Evolutionary conservation across 2,888 invertebrate species (phyloP).

Genomic region (Cosmia pyralina): DNA sequence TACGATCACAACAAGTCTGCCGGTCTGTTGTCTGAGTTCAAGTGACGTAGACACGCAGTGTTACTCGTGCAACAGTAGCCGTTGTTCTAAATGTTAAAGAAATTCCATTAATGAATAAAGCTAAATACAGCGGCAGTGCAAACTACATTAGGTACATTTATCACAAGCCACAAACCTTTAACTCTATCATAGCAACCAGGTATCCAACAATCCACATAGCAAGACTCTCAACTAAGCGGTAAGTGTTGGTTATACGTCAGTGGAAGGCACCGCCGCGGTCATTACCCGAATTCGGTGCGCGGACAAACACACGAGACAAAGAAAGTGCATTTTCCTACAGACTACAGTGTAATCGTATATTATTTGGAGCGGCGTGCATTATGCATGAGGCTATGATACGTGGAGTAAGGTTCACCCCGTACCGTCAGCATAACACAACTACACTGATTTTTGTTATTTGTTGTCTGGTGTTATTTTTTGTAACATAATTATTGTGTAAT

Average conservation of each 20-base stretch:
- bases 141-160: too few relatives aligned
- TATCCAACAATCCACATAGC: not conserved
- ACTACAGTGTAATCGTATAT: conserved; percentile 82
- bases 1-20: conserved; percentile 16
- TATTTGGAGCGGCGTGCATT: conserved; percentile 87
- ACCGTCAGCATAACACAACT: conserved; percentile 66
- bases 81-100: not conserved
- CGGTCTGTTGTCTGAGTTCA: conserved; percentile 37
- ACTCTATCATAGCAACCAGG: not conserved
- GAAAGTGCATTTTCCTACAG: conserved; percentile 87
- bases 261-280: conserved; percentile 65
- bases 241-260: not conserved
- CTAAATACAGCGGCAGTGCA: not conserved
- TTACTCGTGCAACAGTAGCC: not conserved
- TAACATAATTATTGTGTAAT: not conserved
- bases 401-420: conserved; percentile 82
- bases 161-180: not conserved
- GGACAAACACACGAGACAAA: conserved; percentile 79
- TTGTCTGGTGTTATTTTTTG: not conserved
- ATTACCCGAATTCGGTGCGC: conserved; percentile 76
- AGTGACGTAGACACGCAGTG: conserved; percentile 19
- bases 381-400: conserved; percentile 88
- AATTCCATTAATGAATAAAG: not conserved
- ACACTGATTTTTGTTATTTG: conserved; percentile 28
- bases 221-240: not conserved